Evolutionary conservation across 2,113 vertebrate species (phyloP).

Genomic region (Propithecus coquereli): DNA sequence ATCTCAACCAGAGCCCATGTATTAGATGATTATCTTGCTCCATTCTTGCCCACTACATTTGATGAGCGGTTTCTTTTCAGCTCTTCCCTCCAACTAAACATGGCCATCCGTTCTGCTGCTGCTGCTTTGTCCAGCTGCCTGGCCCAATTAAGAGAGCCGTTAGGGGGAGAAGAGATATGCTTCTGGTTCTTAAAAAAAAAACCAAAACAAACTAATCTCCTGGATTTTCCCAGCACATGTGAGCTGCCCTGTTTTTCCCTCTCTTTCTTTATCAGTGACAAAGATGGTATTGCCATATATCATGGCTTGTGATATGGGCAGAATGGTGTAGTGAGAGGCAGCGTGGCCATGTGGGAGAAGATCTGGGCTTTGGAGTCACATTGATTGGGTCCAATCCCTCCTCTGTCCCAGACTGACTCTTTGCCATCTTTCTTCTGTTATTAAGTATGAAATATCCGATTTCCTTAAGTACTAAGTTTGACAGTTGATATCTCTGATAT

Average conservation of each 20-base stretch:
- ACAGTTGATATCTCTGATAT: no score
- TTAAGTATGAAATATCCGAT: no score
- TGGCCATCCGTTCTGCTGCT: neutral
- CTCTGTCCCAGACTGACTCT: neutral
- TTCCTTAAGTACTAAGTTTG: no score
- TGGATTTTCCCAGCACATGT: neutral
- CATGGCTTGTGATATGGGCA: neutral
- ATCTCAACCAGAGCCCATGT: neutral
- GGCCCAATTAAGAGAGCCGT: neutral
- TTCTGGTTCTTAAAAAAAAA: neutral
- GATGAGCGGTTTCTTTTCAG: neutral
- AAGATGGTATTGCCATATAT: neutral
- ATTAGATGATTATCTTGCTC: neutral
- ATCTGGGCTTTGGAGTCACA: neutral
- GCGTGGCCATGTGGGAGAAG: neutral
- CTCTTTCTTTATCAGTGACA: neutral
- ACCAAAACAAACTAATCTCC: neutral
- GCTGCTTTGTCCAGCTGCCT: neutral
- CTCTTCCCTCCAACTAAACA: neutral
- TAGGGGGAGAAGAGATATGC: neutral
- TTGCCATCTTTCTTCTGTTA: neutral
- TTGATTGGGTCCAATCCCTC: neutral
- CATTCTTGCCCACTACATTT: neutral
- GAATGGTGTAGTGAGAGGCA: neutral
- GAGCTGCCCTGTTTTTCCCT: neutral